Conservation (phyloP, 2,888 invertebrate genomes). For the Acanthopleura granulata region DNA sequence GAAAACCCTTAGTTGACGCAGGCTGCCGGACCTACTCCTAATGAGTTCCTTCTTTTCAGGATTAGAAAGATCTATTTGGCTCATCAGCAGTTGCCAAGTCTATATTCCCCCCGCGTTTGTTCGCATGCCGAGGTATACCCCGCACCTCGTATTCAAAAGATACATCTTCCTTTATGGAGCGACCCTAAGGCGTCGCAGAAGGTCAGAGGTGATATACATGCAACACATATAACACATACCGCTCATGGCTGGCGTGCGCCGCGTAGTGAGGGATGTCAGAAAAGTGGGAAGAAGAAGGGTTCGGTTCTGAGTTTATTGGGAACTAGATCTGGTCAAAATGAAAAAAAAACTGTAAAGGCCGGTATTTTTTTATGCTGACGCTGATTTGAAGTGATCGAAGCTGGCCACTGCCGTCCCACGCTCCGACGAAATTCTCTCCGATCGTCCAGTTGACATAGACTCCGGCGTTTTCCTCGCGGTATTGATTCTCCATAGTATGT, state of each 20-base stretch:
- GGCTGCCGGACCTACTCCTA: not conserved
- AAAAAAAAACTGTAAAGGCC: too few relatives aligned
- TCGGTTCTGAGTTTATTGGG: too few relatives aligned
- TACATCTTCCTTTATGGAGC: too few relatives aligned
- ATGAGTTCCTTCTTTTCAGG: not conserved
- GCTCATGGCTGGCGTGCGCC: too few relatives aligned
- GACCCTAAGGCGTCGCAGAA: too few relatives aligned
- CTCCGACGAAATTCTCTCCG: not conserved
- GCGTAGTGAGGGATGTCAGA: too few relatives aligned
- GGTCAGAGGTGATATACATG: too few relatives aligned
- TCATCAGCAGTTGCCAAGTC: not conserved
- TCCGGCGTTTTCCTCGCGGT: not conserved
- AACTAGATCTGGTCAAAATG: too few relatives aligned
- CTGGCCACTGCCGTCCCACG: not conserved
- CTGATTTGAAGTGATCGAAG: not conserved
- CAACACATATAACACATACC: too few relatives aligned
- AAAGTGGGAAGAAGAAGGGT: too few relatives aligned
- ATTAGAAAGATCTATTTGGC: not conserved
- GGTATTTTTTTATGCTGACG: slow-evolving; percentile 10
- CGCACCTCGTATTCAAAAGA: not conserved
- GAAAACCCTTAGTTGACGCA: not conserved
- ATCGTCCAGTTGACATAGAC: slow-evolving; percentile 10
- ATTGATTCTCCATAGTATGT: slow-evolving; percentile 13
- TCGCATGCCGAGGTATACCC: not conserved
- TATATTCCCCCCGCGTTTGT: not conserved